phyloP scores from a whole-genome alignment of 2,797 vertebrate species.

The Peromyscus attwateri region DNA sequence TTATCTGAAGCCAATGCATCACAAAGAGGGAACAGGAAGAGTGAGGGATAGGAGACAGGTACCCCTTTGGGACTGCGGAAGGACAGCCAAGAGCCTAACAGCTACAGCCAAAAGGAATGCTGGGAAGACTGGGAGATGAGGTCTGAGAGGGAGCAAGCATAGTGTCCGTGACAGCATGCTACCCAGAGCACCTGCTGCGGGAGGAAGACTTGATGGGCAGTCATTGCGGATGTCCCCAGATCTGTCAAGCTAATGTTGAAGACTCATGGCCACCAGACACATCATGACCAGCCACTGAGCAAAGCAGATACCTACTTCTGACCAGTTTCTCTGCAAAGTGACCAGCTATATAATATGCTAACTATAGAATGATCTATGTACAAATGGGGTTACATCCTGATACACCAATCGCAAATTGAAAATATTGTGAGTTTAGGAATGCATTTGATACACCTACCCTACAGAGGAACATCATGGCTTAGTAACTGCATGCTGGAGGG shows the following conservation, averaged over 20 bases:
- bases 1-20: not conserved
- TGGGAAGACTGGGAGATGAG: not conserved
- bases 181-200: not conserved
- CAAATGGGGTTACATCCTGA: not conserved
- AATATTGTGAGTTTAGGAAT: not conserved
- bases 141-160: accelerated
- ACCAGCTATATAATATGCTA: not conserved
- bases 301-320: accelerated
- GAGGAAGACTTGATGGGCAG: not conserved
- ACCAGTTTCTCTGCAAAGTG: not conserved
- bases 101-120: too few relatives aligned
- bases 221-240: not conserved
- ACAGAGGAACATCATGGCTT: not conserved
- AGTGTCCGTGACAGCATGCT: too few relatives aligned
- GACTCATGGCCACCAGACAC: not conserved
- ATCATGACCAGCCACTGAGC: not conserved
- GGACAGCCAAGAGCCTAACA: not conserved
- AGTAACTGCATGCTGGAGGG: not conserved
- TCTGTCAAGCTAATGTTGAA: accelerated
- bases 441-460: not conserved
- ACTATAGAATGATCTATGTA: not conserved
- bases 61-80: accelerated
- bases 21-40: too few relatives aligned
- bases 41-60: accelerated
- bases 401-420: not conserved